Base-by-base conservation (phyloP, 2,888 invertebrate species). In the Anoncus sp. region DNA sequence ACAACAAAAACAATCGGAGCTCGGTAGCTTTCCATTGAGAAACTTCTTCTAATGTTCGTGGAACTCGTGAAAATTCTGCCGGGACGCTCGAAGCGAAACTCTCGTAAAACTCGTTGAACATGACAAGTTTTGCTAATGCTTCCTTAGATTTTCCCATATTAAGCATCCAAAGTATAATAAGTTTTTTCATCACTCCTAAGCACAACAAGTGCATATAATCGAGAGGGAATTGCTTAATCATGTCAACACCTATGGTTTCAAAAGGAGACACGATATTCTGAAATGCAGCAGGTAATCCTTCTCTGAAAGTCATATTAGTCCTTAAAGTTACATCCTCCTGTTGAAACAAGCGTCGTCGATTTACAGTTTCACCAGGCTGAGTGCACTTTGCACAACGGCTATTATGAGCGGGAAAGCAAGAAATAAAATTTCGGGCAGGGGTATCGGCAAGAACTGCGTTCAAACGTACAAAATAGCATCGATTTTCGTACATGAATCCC, bases 201-300 rank as follows among this genome's bases (percentile, higher is more conserved):
- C 62, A 57, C 12, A 74, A 20, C 7, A 78, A 27, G 20, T 75
- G 78, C 66, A 78, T 78, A 43, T 74, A 78, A 35, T 78, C 78
- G 18, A 74, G 67, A 10, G 65, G 74, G 12, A 78, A 78, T n/a
- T 65, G 53, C 10, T 24, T 70, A 1, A 71, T 59, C 65, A 78
- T 70, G 60, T 66, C 60, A 3, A 65, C 27, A 24, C 51, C 45
- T 22, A 66, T 12, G 10, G 18, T 24, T 71, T 75, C 77, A 10
- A 77, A 71, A 5, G 67, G 57, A 16, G 77, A 74, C n/a, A 27
- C 20, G 10, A 22, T 7, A 51, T 65, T 60, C 16, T 35, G 22
- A 35, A 43, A 69, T 31, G 35, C 5, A 10, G 59, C 9, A 7
- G 51, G 67, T 9, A 70, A 20, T 3, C 20, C 49, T 22, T n/a